These are phyloP conservation scores for Epinotia demarniana DNA, from an alignment of 2,888 invertebrate species.

Conservation along the genomic window DNA sequence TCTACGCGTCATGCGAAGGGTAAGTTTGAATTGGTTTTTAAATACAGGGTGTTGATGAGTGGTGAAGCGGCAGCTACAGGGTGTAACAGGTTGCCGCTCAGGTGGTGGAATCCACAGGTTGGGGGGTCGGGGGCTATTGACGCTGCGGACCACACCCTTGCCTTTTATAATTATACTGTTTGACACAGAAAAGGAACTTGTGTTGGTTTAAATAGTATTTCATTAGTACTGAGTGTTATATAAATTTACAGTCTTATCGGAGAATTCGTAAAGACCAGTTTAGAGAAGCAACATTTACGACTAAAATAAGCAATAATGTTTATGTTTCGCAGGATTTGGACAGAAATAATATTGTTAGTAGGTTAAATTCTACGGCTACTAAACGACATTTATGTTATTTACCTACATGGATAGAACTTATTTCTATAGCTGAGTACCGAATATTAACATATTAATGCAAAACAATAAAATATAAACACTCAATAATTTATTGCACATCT, in stretches of 20 bases:
- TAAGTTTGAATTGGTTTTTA: constrained; percentile 68
- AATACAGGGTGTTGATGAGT: constrained; percentile 21
- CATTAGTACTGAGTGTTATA: neutral
- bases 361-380: neutral
- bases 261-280: neutral
- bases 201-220: neutral
- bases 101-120: constrained; percentile 69
- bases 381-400: neutral
- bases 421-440: too few relatives aligned
- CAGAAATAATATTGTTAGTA: neutral
- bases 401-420: too few relatives aligned
- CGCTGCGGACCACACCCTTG: constrained; percentile 70
- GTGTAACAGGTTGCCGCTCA: constrained; percentile 65
- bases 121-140: constrained; percentile 57
- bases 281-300: neutral
- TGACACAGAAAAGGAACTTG: constrained; percentile 17
- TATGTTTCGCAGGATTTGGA: neutral
- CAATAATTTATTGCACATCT: too few relatives aligned
- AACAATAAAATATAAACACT: too few relatives aligned
- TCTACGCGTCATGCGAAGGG: constrained; percentile 91
- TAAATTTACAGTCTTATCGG: neutral
- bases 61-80: constrained; percentile 16
- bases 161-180: constrained; percentile 39
- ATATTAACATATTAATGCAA: too few relatives aligned
- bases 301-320: neutral